These are phyloP conservation scores for Trachelus iudaicus DNA, from an alignment of 2,888 invertebrate species.

Conservation along the genomic window DNA sequence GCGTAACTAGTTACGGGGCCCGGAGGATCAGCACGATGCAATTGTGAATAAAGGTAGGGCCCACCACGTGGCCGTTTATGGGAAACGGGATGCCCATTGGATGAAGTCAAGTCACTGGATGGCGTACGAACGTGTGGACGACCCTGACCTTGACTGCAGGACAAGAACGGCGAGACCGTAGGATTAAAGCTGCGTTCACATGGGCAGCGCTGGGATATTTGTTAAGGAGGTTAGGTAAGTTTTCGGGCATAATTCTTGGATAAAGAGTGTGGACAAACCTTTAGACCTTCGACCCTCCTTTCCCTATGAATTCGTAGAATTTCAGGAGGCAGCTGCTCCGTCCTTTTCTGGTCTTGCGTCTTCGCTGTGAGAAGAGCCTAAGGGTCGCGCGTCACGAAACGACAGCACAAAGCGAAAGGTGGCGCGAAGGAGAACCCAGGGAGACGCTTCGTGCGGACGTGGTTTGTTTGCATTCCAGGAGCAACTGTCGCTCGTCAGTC, in stretches of 20 bases:
- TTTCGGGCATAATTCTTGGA: background rate
- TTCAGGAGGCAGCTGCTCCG: background rate
- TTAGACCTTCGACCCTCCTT: background rate
- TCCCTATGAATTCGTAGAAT: background rate
- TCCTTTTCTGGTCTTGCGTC: background rate
- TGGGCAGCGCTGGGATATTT: background rate
- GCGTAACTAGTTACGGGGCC: conserved; percentile 19
- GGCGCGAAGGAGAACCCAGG: conserved; percentile 14
- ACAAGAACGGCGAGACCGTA: conserved; percentile 39
- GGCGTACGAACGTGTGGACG: conserved; percentile 26
- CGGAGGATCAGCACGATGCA: background rate
- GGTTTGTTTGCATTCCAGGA: conserved; percentile 46
- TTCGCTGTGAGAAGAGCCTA: background rate
- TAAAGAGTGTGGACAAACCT: background rate
- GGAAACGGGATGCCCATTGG: conserved; percentile 30
- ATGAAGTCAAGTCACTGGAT: conserved; percentile 36
- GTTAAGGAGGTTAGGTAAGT: background rate
- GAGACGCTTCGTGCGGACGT: conserved; percentile 23
- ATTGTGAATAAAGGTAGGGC: conserved; percentile 5
- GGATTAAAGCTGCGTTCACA: conserved; percentile 4
- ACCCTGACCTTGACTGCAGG: conserved; percentile 54
- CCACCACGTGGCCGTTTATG: conserved; percentile 51
- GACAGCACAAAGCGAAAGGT: conserved; percentile 1
- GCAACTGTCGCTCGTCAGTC: conserved; percentile 35
- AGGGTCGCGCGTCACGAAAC: conserved; percentile 4